phyloP scores from a whole-genome alignment of 2,888 invertebrate species.

The Parascotia fuliginaria region DNA sequence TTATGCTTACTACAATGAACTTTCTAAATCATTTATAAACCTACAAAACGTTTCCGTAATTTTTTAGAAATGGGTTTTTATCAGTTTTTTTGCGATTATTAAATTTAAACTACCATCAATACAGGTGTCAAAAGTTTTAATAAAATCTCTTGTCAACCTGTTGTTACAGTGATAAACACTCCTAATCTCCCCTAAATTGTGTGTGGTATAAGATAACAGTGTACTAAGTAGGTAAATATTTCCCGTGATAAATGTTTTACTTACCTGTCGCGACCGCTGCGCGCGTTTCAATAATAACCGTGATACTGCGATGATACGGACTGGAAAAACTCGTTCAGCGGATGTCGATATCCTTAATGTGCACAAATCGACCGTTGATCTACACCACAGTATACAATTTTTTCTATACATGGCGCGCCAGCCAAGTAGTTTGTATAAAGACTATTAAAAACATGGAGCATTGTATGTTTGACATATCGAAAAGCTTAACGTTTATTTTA shows the following conservation, averaged over 20 bases:
- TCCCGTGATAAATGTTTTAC: constrained; percentile 80
- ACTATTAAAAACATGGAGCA: constrained; percentile 32
- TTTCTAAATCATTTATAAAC: constrained; percentile 71
- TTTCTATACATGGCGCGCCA: constrained; percentile 48
- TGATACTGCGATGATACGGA: constrained; percentile 85
- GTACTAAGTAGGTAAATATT: constrained; percentile 73
- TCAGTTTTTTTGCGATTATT: constrained; percentile 7
- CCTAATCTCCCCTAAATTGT: constrained; percentile 64
- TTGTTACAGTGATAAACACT: constrained; percentile 48
- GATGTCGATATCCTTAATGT: constrained; percentile 84
- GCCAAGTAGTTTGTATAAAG: neutral
- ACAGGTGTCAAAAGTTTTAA: constrained; percentile 19
- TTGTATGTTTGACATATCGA: constrained; percentile 45
- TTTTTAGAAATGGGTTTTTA: neutral
- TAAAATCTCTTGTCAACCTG: constrained; percentile 28
- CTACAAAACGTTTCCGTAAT: constrained; percentile 20
- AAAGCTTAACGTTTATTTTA: constrained; percentile 50
- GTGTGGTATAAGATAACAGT: constrained; percentile 60
- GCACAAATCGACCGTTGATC: constrained; percentile 54
- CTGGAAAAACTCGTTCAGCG: constrained; percentile 85
- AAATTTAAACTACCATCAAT: neutral
- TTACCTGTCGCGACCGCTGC: constrained; percentile 83
- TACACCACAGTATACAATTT: constrained; percentile 26
- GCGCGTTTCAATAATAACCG: constrained; percentile 84
- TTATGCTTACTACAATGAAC: constrained; percentile 63